phyloP scores from a whole-genome alignment of 2,113 vertebrate species.

The Piprites chloris region DNA sequence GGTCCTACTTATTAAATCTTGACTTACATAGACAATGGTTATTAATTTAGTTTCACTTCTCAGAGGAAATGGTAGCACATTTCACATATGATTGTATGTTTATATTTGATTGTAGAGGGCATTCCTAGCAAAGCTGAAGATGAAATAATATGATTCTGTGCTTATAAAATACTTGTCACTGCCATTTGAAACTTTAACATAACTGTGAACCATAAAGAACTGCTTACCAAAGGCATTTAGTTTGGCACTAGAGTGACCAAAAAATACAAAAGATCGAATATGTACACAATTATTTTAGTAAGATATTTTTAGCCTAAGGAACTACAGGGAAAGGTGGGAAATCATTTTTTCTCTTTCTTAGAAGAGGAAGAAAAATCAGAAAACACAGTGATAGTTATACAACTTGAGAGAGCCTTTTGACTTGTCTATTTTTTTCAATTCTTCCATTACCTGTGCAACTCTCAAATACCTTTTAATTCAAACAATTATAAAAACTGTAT shows the following conservation, averaged over 20 bases:
- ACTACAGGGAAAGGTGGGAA: not conserved
- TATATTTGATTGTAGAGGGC: not conserved
- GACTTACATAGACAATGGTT: not conserved
- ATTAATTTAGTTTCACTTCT: slow-evolving; percentile 4
- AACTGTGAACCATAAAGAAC: not conserved
- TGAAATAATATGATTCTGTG: not conserved
- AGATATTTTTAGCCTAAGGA: not conserved
- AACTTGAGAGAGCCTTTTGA: not conserved
- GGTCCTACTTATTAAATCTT: not conserved
- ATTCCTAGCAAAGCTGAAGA: not conserved
- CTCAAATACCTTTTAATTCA: not conserved
- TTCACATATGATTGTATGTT: not conserved
- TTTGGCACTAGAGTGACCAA: not conserved
- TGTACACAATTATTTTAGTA: not conserved
- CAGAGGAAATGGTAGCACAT: not conserved
- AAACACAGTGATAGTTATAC: not conserved
- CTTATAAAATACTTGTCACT: not conserved
- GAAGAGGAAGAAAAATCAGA: not conserved
- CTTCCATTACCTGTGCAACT: not conserved
- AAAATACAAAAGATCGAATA: not conserved
- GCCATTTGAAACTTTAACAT: not conserved
- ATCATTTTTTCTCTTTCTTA: not conserved
- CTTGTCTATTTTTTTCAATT: not conserved
- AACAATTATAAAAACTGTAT: not conserved
- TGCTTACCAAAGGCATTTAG: not conserved